Conservation (phyloP, 2,113 vertebrate genomes). For the Xiphophorus maculatus region DNA sequence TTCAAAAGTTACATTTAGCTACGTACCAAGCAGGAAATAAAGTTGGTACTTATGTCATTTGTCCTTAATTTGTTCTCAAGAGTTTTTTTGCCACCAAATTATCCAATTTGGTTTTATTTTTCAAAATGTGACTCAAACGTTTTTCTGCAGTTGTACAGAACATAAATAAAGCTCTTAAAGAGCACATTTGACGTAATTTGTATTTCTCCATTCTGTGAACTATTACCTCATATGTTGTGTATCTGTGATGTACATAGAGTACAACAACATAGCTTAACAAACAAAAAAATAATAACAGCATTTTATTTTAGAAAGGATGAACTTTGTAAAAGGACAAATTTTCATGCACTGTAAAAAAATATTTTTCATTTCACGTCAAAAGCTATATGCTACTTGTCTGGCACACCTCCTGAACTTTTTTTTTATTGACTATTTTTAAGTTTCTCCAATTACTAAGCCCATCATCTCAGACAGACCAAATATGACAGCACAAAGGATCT, state of each 20-base stretch:
- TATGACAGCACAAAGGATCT: constrained; percentile 47
- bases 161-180: neutral
- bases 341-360: neutral
- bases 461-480: constrained; percentile 54
- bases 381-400: neutral
- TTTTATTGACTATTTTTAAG: constrained; percentile 25
- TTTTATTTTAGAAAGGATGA: neutral
- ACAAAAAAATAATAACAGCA: too few relatives aligned
- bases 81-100: neutral
- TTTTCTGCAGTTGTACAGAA: neutral
- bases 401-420: constrained; percentile 12
- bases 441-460: constrained; percentile 34
- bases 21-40: too few relatives aligned
- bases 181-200: neutral
- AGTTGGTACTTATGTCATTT: neutral
- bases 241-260: neutral
- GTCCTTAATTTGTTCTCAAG: neutral
- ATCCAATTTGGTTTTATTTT: neutral
- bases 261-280: neutral
- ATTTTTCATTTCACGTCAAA: neutral
- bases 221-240: neutral
- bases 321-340: neutral
- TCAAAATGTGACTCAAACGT: neutral
- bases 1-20: neutral
- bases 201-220: neutral